Evolutionary conservation across 2,113 vertebrate genomes (phyloP).

Genomic region (Cyprinus carpio): DNA sequence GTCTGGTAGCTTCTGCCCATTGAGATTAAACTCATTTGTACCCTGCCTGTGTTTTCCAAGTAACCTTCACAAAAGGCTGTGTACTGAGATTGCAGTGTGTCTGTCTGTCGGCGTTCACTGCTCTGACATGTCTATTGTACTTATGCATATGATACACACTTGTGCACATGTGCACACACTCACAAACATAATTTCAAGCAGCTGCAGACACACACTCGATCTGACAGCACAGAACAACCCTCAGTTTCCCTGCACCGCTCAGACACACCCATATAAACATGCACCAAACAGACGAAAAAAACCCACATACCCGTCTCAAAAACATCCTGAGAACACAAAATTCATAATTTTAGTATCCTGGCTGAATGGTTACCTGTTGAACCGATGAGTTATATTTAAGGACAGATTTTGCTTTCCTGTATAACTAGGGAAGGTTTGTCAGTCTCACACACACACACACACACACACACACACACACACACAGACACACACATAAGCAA

Average conservation of each 20-base stretch:
- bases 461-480: background rate
- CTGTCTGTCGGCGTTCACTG: conserved; percentile 20
- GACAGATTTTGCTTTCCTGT: background rate
- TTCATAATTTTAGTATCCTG: background rate
- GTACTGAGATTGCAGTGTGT: conserved; percentile 39
- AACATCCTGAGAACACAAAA: background rate
- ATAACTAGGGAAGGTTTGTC: background rate
- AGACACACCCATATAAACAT: conserved; percentile 36
- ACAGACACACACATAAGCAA: conserved; percentile 1
- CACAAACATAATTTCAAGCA: conserved; percentile 29
- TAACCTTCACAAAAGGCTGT: conserved; percentile 54
- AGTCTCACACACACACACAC: background rate
- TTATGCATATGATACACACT: conserved; percentile 25
- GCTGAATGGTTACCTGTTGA: background rate
- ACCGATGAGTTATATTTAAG: background rate
- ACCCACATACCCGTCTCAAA: conserved; percentile 42
- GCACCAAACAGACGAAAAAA: background rate
- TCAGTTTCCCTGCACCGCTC: background rate
- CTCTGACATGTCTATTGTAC: conserved; percentile 40
- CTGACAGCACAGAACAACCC: conserved; percentile 35
- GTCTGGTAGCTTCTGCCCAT: conserved; percentile 45
- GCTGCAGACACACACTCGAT: conserved; percentile 33
- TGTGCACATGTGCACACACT: background rate
- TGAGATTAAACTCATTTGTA: conserved; percentile 59
- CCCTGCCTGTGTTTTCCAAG: conserved; percentile 48